Evolutionary conservation across 2,888 invertebrate species (phyloP).

Genomic region (Maniola hyperantus): DNA sequence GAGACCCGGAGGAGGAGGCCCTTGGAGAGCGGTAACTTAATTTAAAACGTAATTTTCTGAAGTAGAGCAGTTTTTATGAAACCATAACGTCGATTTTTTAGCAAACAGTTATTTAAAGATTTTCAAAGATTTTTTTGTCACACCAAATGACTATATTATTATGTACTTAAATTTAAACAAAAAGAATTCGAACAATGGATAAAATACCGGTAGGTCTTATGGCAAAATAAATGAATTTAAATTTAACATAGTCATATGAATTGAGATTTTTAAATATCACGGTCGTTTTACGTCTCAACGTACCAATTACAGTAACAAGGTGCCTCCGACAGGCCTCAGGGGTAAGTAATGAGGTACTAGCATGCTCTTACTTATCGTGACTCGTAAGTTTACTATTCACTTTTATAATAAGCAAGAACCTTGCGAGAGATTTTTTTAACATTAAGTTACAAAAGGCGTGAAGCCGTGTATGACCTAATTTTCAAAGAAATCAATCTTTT

Average conservation of each 20-base stretch:
- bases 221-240: too few relatives aligned
- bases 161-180: too few relatives aligned
- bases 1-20: too few relatives aligned
- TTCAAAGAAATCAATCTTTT: neutral
- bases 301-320: conserved; percentile 41
- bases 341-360: conserved; percentile 47
- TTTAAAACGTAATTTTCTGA: too few relatives aligned
- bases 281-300: conserved; percentile 19
- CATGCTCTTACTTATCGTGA: conserved; percentile 44
- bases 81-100: too few relatives aligned
- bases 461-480: neutral
- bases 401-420: conserved; percentile 15
- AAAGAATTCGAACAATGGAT: too few relatives aligned
- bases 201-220: too few relatives aligned
- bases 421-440: neutral
- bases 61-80: too few relatives aligned
- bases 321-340: conserved; percentile 35
- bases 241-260: neutral
- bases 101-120: too few relatives aligned
- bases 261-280: conserved; percentile 20
- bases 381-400: conserved; percentile 29
- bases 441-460: neutral
- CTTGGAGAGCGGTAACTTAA: too few relatives aligned
- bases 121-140: too few relatives aligned
- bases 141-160: too few relatives aligned